Conservation (phyloP, 2,888 invertebrate genomes). For the Microchrysa polita region DNA sequence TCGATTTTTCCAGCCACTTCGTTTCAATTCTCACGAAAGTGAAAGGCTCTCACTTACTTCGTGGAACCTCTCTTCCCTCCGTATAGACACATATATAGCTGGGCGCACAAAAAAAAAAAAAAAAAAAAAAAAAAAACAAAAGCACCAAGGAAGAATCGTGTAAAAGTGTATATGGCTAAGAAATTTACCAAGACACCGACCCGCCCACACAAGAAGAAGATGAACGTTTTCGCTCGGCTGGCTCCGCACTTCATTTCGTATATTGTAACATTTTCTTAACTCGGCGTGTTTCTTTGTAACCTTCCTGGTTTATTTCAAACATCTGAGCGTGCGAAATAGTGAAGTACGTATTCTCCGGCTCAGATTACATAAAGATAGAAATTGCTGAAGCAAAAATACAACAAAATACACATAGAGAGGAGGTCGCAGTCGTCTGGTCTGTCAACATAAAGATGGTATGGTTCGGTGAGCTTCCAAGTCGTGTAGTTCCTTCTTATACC, state of each 20-base stretch:
- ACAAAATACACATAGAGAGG: not conserved
- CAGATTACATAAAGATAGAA: conserved; percentile 29
- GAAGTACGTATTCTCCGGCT: not conserved
- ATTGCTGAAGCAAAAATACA: conserved; percentile 1
- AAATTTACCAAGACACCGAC: not conserved
- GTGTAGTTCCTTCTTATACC: too few relatives aligned
- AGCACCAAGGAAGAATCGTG: not conserved
- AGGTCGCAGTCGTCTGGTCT: too few relatives aligned
- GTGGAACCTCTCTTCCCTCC: too few relatives aligned
- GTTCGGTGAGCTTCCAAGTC: not conserved
- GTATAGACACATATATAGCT: too few relatives aligned
- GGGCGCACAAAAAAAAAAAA: too few relatives aligned
- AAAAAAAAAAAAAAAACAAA: not conserved
- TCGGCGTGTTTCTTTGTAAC: conserved; percentile 16
- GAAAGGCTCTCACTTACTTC: not conserved
- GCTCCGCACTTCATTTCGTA: not conserved
- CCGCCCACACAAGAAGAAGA: not conserved
- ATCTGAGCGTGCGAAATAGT: not conserved
- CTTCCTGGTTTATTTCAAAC: not conserved
- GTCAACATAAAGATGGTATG: not conserved
- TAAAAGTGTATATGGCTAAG: not conserved
- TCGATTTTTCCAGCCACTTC: conserved; percentile 16
- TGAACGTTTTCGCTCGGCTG: not conserved
- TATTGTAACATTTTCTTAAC: not conserved
- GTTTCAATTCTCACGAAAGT: conserved; percentile 24